Percentiles rank a stretch among this genome's conserved stretches.
These are phyloP conservation scores for Oryzias sinensis DNA, from an alignment of 2,797 vertebrate species.

Conservation along the genomic window DNA sequence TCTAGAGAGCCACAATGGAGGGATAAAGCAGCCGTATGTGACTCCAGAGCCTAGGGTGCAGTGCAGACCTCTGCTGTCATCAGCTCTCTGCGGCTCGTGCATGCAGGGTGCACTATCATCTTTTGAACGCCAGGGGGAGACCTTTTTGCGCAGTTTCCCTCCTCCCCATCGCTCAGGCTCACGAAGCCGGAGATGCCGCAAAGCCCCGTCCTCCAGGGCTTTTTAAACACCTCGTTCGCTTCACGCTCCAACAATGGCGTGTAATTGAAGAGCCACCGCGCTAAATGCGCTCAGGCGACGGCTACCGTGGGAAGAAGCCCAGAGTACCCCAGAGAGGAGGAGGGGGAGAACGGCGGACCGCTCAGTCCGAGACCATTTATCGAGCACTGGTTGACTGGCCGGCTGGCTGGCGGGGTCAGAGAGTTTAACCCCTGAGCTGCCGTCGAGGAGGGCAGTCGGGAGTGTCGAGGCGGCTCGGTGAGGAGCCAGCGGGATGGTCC, in stretches of 20 bases:
- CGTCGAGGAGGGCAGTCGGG: not conserved
- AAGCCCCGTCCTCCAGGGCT: constrained; percentile 65
- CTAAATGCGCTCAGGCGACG: constrained; percentile 13
- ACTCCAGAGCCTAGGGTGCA: too few relatives aligned
- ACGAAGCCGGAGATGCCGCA: constrained; percentile 56
- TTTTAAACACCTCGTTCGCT: constrained; percentile 50
- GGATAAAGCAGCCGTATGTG: too few relatives aligned
- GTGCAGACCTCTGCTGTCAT: too few relatives aligned
- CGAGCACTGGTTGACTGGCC: not conserved
- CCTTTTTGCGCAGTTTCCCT: constrained; percentile 41
- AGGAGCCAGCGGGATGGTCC: constrained; percentile 38
- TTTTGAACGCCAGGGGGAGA: constrained; percentile 48
- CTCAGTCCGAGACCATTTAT: not conserved
- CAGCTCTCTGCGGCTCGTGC: not conserved
- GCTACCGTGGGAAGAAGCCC: constrained; percentile 23
- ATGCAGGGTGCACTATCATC: constrained; percentile 28
- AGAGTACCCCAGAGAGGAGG: not conserved
- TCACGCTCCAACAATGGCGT: constrained; percentile 47
- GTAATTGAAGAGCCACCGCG: constrained; percentile 30
- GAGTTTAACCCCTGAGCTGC: constrained; percentile 43
- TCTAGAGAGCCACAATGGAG: too few relatives aligned
- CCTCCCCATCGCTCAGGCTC: not conserved
- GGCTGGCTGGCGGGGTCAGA: constrained; percentile 38
- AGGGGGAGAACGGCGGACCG: not conserved
- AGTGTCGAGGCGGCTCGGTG: constrained; percentile 14